Base-by-base conservation (phyloP, 2,113 vertebrate species). In the Capreolus pygargus region DNA sequence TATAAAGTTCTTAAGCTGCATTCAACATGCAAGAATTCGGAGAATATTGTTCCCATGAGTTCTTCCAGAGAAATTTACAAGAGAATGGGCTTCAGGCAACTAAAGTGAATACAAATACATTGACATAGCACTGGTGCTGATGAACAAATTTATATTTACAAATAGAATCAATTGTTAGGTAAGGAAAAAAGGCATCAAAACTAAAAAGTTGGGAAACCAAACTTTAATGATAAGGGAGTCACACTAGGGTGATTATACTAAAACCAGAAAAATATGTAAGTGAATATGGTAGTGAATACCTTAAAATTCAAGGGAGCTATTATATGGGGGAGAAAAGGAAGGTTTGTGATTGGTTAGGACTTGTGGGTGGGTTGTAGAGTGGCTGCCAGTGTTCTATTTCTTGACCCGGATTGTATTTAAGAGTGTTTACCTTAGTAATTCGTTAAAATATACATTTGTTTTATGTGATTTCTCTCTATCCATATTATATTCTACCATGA, bases 41-140 rank as follows among this genome's bases (percentile, higher is more conserved):
- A 88, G 81, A 91, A 85, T 84, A 97, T 58, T 93, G 54, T 36
- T 91, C 96, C 67, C 86, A 1, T 57, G 81, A 89, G 86, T 57
- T 23, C 60, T 95, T 94, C 27, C 54, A 78, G 94, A 94, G 89
- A 88, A 93, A 97, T 95, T 97, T 88, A 95, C 11, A 36, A 95
- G 89, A 64, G 79, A 84, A 85, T 33, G 16, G 36, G 55, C 33
- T 88, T 93, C 67, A 82, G 54, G 92, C 25, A 82, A 88, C 17
- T 30, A 39, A 94, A 58, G 78, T 43, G 64, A 92, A 61, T 12
- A 88, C 45, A 93, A 45, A 78, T 7, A 47, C 5, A 7, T 1
- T 81, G 89, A 87, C 6, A 4, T 0, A 58, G 45, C 45, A 61
- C 28, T 92, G 57, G 14, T 74, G 25, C 52, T 16, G 27, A 94